Conservation (phyloP, 2,113 vertebrate species). For the Nothocercus julius region DNA sequence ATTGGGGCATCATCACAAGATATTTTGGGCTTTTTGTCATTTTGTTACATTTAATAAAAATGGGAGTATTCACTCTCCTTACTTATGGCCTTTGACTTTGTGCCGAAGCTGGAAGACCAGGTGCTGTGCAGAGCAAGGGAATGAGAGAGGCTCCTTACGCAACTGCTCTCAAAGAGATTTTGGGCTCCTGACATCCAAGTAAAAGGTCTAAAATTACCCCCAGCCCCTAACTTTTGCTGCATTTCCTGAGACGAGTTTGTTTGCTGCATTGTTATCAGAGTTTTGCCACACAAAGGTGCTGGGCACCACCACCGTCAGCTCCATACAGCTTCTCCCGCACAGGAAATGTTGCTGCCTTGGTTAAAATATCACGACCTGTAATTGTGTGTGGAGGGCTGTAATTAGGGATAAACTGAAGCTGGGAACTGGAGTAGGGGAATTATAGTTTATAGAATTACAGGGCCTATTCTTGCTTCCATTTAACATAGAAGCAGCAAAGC, state of each 20-base stretch:
- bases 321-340: accelerated
- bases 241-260: not conserved
- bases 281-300: not conserved
- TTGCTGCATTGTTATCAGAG: not conserved
- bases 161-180: not conserved
- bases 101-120: not conserved
- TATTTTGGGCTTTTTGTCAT: constrained; percentile 42
- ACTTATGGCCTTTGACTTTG: constrained; percentile 33
- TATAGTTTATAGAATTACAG: constrained; percentile 39
- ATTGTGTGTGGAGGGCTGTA: constrained; percentile 17
- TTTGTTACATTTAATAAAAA: constrained; percentile 56
- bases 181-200: not conserved
- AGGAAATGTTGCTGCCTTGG: not conserved
- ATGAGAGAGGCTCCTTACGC: not conserved
- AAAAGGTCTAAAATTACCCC: constrained; percentile 22
- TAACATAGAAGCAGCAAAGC: not conserved
- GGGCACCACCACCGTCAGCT: not conserved
- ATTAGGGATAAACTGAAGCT: not conserved
- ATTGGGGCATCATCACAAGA: constrained; percentile 15
- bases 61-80: not conserved
- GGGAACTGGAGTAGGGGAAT: constrained; percentile 15
- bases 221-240: not conserved
- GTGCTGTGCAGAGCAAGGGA: not conserved
- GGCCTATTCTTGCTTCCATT: not conserved
- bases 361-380: constrained; percentile 21